These are phyloP conservation scores for Ophion slaviceki DNA, from an alignment of 2,888 invertebrate species.

Conservation along the genomic window DNA sequence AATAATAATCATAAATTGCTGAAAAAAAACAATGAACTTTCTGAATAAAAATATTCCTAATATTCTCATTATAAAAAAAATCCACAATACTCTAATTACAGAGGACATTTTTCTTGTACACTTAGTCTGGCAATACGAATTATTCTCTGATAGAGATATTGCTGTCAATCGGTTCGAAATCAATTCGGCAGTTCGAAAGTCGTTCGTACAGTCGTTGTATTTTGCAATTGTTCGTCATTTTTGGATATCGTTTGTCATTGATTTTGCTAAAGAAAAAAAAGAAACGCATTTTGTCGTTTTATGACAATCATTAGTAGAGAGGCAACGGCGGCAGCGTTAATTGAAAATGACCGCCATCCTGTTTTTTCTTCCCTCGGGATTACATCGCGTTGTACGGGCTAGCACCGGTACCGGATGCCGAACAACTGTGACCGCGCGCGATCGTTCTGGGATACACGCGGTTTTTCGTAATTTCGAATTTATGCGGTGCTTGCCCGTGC, in stretches of 20 bases:
- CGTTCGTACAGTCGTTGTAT: no score
- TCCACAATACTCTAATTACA: not conserved
- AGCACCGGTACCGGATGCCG: slow-evolving; percentile 5
- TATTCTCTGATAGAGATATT: not conserved
- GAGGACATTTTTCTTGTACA: not conserved
- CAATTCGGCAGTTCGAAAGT: no score
- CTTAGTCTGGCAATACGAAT: not conserved
- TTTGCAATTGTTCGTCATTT: no score
- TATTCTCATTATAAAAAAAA: no score
- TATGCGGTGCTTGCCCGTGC: slow-evolving; percentile 17
- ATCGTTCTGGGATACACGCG: slow-evolving; percentile 9
- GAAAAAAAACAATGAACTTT: no score
- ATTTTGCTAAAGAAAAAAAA: no score
- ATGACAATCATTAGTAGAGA: not conserved
- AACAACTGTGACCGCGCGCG: slow-evolving; percentile 17
- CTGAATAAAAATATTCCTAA: no score
- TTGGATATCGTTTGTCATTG: no score
- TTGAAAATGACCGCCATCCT: slow-evolving; percentile 11
- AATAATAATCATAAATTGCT: no score
- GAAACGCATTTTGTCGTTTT: no score
- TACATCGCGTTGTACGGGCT: not conserved
- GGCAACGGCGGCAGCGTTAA: not conserved
- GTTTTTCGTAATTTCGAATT: slow-evolving; percentile 27
- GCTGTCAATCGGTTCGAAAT: no score
- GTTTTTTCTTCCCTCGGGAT: not conserved